Base-by-base conservation (phyloP, 2,113 vertebrate genomes). In the Sebastes fasciatus region DNA sequence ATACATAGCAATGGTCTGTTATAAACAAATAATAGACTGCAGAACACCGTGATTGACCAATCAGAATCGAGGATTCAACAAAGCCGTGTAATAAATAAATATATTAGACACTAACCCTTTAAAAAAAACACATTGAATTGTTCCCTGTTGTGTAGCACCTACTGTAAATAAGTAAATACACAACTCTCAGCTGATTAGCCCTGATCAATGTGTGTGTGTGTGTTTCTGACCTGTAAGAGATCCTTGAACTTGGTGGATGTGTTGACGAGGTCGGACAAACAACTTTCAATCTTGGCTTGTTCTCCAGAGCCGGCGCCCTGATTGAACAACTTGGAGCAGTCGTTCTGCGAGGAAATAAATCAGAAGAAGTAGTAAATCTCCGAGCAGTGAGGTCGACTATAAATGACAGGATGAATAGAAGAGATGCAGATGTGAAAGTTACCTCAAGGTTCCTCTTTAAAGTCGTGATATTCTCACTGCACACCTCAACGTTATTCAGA, bases 391-490 rank as follows among this genome's bases (percentile, higher is more conserved):
- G 3, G 12, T 10, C 14, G 84, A 70, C 1, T 43, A 52, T 6
- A 46, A 48, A 42, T 48, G 8, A 64, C 5, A 10, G 3, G 0
- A 60, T 62, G 21, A 52, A 8, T 1, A 46, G 19, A n/a, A 40
- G 45, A 51, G 45, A 80, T 14, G 40, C 40, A 57, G 48, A 46
- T 19, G 51, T n/a, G 0, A 13, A 55, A 70, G 52, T 7, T 85
- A 99, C 98, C 97, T 99, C 98, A 34, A 99, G 94, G 34, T 97
- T 99, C 87, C 97, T 98, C 94, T 99, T 99, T 63, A 99, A 91
- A 19, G 98, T 99, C 77, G 97, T 96, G 91, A 99, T 98, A 83
- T 99, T 99, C 84, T 99, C 98, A 51, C 98, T 98, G 87, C 98
- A 99, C 79, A 97, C 96, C 89, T 99, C 98, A 63, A 97, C 97